These are phyloP conservation scores for Barnardius zonarius DNA, from an alignment of 2,113 vertebrate genomes.

Conservation along the genomic window DNA sequence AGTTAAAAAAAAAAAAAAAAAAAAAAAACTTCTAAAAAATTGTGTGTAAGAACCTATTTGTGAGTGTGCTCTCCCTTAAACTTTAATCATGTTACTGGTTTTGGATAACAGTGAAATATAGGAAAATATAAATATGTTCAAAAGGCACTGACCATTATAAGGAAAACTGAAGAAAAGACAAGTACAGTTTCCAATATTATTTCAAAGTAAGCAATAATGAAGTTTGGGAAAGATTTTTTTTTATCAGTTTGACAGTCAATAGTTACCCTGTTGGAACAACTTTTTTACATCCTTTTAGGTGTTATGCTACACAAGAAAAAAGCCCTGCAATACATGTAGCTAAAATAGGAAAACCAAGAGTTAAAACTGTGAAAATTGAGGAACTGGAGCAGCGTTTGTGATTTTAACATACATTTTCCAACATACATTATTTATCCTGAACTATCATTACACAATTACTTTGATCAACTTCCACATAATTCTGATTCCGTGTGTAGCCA, in stretches of 20 bases:
- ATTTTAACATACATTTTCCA: background rate
- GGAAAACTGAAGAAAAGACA: background rate
- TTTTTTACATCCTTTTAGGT: background rate
- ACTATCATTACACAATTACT: background rate
- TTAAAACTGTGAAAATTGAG: background rate
- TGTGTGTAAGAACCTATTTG: accelerated
- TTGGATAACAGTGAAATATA: background rate
- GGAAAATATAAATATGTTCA: background rate
- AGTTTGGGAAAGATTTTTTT: background rate
- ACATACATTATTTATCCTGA: background rate
- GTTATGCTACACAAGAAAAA: background rate
- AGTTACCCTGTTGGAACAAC: background rate
- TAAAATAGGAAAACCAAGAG: background rate
- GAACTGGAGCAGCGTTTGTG: background rate
- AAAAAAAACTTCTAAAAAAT: background rate
- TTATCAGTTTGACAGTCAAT: background rate
- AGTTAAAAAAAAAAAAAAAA: background rate
- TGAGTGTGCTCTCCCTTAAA: background rate
- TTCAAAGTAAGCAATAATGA: background rate
- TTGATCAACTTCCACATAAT: background rate
- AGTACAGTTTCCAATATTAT: background rate
- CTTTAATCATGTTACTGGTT: background rate
- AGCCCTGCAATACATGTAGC: background rate
- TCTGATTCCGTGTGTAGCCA: background rate
- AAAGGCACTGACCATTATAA: background rate